These are phyloP conservation scores for Strigops habroptila DNA, from an alignment of 2,113 vertebrate genomes.

Conservation along the genomic window DNA sequence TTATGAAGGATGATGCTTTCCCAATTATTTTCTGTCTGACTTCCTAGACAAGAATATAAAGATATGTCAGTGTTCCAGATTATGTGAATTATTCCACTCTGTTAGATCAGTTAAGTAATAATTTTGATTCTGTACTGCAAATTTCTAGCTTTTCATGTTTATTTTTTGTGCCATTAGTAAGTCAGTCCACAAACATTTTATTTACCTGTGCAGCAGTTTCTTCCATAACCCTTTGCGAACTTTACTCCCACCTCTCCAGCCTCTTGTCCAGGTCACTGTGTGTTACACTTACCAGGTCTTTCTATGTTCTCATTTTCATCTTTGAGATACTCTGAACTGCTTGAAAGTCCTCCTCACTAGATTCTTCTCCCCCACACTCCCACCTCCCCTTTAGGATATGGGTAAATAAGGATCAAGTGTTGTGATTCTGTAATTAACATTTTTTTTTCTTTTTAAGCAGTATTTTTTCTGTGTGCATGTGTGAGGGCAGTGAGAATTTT, in stretches of 20 bases:
- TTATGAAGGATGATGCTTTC: not conserved
- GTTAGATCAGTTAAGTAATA: not conserved
- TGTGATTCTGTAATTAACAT: not conserved
- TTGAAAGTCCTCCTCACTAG: not conserved
- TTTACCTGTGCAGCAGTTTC: not conserved
- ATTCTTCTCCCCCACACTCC: not conserved
- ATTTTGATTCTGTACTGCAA: not conserved
- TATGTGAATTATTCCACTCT: not conserved
- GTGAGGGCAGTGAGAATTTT: not conserved
- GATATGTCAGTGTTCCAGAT: not conserved
- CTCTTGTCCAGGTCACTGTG: not conserved
- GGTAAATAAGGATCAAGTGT: not conserved
- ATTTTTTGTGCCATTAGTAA: not conserved
- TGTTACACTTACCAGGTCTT: not conserved
- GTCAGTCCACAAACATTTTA: not conserved
- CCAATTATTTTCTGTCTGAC: not conserved
- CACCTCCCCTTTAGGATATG: not conserved
- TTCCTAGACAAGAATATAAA: not conserved
- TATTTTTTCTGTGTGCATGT: not conserved
- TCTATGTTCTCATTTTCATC: not conserved
- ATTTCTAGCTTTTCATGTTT: not conserved
- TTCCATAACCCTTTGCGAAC: not conserved
- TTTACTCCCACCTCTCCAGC: not conserved
- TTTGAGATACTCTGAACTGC: not conserved
- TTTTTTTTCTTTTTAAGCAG: not conserved